A percentile compares a stretch with the other conserved stretches of the same genome.
These are phyloP conservation scores for Lateolabrax maculatus DNA, from an alignment of 2,797 vertebrate species.

Conservation along the genomic window DNA sequence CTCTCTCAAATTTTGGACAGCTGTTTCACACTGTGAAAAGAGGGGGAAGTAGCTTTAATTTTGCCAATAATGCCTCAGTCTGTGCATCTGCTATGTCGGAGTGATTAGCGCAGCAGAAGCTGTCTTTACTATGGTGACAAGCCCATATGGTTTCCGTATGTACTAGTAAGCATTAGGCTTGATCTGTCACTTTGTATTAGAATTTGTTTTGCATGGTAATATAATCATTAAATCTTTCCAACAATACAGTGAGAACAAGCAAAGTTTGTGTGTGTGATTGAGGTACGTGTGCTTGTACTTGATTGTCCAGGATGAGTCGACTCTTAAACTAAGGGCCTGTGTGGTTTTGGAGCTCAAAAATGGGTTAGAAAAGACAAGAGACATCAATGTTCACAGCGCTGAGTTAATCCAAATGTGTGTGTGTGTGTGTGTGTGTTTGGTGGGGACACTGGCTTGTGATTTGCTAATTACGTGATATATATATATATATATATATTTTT, in stretches of 20 bases:
- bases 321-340: neutral
- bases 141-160: constrained; percentile 74
- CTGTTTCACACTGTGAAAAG: constrained; percentile 71
- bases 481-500: too few relatives aligned
- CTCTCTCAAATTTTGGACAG: constrained; percentile 65
- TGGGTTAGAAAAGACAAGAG: constrained; percentile 9
- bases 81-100: constrained; percentile 74
- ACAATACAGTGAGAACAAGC: constrained; percentile 10
- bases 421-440: constrained; percentile 10
- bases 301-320: neutral
- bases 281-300: neutral
- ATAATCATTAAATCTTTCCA: constrained; percentile 43
- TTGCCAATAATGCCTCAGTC: constrained; percentile 72
- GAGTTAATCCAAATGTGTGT: constrained; percentile 11
- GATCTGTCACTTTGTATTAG: constrained; percentile 67
- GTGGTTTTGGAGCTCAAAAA: constrained; percentile 2
- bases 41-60: constrained; percentile 66
- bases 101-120: constrained; percentile 74
- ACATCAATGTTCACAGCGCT: neutral
- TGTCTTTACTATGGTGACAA: constrained; percentile 69
- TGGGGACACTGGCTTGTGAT: neutral
- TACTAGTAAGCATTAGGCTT: constrained; percentile 59
- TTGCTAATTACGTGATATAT: constrained; percentile 7
- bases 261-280: constrained; percentile 6
- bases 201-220: constrained; percentile 56